Conservation (phyloP, 2,113 vertebrate genomes). For the Anguilla japonica region DNA sequence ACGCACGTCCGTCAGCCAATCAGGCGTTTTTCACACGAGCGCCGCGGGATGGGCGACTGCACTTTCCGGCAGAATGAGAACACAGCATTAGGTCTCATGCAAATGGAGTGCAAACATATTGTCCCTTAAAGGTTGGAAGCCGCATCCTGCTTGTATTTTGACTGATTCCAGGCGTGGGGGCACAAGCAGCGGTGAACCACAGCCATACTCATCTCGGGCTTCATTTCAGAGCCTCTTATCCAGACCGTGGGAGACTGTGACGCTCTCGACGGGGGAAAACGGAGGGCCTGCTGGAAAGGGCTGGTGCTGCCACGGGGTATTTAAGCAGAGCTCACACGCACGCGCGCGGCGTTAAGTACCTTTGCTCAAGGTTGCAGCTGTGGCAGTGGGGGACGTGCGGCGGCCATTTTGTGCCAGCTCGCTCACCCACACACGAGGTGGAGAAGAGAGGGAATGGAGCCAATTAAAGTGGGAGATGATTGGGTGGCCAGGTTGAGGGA, state of each 20-base stretch:
- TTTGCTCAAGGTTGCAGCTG: no score
- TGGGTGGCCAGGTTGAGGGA: background rate
- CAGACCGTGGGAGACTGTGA: background rate
- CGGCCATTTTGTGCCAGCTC: background rate
- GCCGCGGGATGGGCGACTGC: background rate
- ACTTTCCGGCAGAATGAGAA: background rate
- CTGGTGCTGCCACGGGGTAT: no score
- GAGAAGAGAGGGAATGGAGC: background rate
- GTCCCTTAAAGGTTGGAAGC: background rate
- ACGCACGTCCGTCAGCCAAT: background rate
- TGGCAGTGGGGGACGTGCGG: no score
- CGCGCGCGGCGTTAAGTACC: no score
- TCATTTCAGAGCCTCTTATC: background rate
- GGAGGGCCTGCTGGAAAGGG: no score
- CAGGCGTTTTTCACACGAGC: background rate
- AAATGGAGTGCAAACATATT: background rate
- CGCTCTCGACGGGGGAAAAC: background rate
- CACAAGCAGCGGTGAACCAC: background rate
- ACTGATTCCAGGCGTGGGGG: background rate
- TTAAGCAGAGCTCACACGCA: no score
- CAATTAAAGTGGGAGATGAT: background rate
- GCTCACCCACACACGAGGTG: background rate
- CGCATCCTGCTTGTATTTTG: background rate
- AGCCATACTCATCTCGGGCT: background rate
- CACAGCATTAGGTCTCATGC: background rate